Conservation (phyloP, 2,797 vertebrate genomes). For the Tympanoctomys barrerae region DNA sequence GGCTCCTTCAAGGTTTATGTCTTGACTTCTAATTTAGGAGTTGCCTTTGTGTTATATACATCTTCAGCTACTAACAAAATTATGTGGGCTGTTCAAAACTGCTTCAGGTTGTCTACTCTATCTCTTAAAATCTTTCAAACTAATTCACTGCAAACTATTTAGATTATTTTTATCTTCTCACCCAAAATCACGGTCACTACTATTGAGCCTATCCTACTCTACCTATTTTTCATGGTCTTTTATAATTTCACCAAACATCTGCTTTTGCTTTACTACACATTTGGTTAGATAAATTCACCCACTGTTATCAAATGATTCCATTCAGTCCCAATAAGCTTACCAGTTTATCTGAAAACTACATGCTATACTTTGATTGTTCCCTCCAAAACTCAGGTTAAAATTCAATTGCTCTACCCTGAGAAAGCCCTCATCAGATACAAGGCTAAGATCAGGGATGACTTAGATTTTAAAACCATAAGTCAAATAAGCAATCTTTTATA, state of each 20-base stretch:
- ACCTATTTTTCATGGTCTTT: constrained; percentile 8
- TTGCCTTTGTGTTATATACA: neutral
- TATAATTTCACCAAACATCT: neutral
- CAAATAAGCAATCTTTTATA: neutral
- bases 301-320: constrained; percentile 12
- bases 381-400: neutral
- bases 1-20: constrained; percentile 14
- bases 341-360: neutral
- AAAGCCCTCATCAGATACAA: neutral
- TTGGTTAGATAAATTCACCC: constrained; percentile 11
- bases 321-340: neutral
- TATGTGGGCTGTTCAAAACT: neutral
- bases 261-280: constrained; percentile 6
- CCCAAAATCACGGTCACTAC: neutral
- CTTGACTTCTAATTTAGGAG: constrained; percentile 11
- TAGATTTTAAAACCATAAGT: neutral
- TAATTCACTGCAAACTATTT: neutral
- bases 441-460: neutral
- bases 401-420: neutral
- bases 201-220: neutral
- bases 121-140: neutral
- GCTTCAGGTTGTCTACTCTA: neutral
- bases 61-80: constrained; percentile 14
- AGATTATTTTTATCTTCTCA: constrained; percentile 12
- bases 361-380: neutral